phyloP scores from a whole-genome alignment of 2,113 vertebrate genomes.

The Andinoacara biseriatus region DNA sequence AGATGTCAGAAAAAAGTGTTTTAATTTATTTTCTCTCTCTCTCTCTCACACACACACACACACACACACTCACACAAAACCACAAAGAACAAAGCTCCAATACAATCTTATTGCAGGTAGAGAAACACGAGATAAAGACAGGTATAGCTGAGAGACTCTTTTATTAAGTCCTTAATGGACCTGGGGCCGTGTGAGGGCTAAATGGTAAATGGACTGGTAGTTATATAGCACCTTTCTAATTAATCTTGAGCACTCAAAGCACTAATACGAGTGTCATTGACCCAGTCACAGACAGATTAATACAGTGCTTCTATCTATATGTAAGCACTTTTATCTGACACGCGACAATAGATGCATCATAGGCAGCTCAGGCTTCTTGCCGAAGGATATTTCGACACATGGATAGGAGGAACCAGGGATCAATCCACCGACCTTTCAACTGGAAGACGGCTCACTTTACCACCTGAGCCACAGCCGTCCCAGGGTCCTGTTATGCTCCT shows the following conservation, averaged over 20 bases:
- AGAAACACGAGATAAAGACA: constrained; percentile 34
- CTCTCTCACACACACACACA: not conserved
- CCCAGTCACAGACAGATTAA: not conserved
- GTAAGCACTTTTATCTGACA: not conserved
- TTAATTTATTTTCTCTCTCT: constrained; percentile 8
- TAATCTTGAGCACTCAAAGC: not conserved
- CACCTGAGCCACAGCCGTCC: not conserved
- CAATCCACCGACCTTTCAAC: not conserved
- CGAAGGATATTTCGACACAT: fast-evolving
- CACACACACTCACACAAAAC: not conserved
- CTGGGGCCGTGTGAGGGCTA: not conserved
- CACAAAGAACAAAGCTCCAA: not conserved
- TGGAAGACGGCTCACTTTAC: not conserved
- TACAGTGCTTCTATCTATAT: not conserved
- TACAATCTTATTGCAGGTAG: not conserved
- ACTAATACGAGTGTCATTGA: not conserved
- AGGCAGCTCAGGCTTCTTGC: not conserved
- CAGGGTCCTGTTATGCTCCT: constrained; percentile 2
- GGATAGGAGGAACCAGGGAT: not conserved
- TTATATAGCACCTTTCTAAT: not conserved
- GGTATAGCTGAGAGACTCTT: not conserved
- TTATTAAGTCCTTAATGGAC: constrained; percentile 38
- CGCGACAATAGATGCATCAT: no score
- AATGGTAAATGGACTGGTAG: not conserved
- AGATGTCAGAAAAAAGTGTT: not conserved